A percentile compares a stretch with the other conserved stretches of the same genome.
phyloP scores from a whole-genome alignment of 1,140 invertebrate species.

The Nasonia longicornis region DNA sequence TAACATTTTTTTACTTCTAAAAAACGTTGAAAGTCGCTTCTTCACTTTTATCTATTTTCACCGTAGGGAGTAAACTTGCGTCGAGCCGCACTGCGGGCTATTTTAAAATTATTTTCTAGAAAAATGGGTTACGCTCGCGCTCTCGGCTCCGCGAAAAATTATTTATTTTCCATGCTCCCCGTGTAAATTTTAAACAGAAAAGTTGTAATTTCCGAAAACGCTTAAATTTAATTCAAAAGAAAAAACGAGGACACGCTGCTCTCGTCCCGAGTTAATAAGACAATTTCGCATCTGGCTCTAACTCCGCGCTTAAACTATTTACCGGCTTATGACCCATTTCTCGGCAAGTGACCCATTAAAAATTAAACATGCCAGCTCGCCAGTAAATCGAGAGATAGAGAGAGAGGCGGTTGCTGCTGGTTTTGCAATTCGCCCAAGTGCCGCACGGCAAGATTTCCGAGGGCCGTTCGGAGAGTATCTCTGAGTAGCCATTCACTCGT shows the following conservation, averaged over 20 bases:
- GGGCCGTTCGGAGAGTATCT: background rate
- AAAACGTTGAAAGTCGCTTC: background rate
- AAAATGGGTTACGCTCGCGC: slow-evolving; percentile 10
- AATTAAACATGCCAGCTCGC: background rate
- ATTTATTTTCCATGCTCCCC: background rate
- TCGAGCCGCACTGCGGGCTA: slow-evolving; percentile 16
- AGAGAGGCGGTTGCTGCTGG: no score
- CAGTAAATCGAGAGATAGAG: background rate
- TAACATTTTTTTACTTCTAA: background rate
- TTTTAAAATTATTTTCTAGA: slow-evolving; percentile 21
- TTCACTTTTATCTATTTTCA: slow-evolving; percentile 17
- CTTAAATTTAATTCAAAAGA: background rate
- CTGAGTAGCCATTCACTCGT: background rate
- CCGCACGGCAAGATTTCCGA: background rate
- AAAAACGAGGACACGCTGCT: background rate
- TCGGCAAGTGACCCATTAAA: background rate
- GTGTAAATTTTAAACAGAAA: background rate
- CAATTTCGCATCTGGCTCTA: background rate
- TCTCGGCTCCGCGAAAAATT: background rate
- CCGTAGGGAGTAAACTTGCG: slow-evolving; percentile 22
- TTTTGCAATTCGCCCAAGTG: slow-evolving; percentile 17
- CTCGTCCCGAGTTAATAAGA: background rate
- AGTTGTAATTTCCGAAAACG: background rate
- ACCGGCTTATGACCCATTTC: no score
- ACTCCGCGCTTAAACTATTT: no score